Base-by-base conservation (phyloP, 35 echinoderm and acorn worm species). In the Anneissia japonica region DNA sequence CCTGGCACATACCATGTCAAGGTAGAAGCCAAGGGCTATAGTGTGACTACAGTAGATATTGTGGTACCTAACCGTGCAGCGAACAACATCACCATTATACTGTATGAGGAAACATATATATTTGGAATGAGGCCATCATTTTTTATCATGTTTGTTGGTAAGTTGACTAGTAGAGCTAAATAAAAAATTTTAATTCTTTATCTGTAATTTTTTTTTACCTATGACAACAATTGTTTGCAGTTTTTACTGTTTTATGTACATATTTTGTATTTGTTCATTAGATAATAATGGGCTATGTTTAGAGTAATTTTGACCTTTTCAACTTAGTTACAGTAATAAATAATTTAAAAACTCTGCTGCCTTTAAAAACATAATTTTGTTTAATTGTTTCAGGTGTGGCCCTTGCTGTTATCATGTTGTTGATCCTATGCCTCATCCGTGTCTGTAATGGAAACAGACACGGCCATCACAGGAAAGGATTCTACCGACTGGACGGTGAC, bases 401-500 rank as follows among this genome's bases (percentile, higher is more conserved):
- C 28, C 36, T 91, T 74, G 79, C 91, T 28, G 19, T 94, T 0
- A 38, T 88, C 3, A 81, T 98, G 39, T 84, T 98, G 26, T 81
- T 88, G 28, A 75, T 91, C 0, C 38, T 98, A 23, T 93, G 81
- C 80, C 73, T 94, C 12, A 74, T 85, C 28, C 74, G 87, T 30
- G 55, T 74, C 23, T 94, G 92, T 72, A 79, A 51, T 34, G 36
- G 51, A 6, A 21, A 73, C 11, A 81, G 30, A 12, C 35, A 37
- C 13, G 86, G 76, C 12, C 89, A 85, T 39, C 82, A 85, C 77
- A 91, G 88, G 19, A 89, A 90, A 19, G 95, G 95, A 31, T 98
- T 98, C 83, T 98, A 93, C 74, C 95, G 89, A 19, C 92, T 98
- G 28, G 89, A 98, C 74, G 46, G 86, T 38, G 83, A 91, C 23